phyloP scores from a whole-genome alignment of 2,113 vertebrate species.

The Chionomys nivalis region DNA sequence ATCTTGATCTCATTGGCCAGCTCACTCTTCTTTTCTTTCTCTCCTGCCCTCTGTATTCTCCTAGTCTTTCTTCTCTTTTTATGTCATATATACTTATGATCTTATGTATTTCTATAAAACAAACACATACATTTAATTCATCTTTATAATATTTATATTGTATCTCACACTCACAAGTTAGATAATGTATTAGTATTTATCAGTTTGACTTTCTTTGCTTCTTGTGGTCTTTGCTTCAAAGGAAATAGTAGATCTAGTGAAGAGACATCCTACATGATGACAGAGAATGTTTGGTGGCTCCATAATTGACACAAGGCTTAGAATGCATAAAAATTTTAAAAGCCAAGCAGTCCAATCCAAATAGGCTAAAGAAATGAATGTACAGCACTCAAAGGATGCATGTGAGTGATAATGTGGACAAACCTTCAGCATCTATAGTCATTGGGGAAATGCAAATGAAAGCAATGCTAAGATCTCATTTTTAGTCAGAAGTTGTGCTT shows the following conservation, averaged over 20 bases:
- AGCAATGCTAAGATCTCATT: neutral
- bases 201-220: neutral
- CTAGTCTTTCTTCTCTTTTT: neutral
- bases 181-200: neutral
- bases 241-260: neutral
- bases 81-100: neutral
- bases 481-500: neutral
- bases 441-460: neutral
- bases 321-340: neutral
- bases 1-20: neutral
- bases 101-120: neutral
- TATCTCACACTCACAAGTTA: neutral
- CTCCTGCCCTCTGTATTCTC: neutral
- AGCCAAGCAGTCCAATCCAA: neutral
- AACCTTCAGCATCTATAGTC: neutral
- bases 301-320: neutral
- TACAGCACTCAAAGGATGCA: neutral
- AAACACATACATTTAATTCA: neutral
- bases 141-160: neutral
- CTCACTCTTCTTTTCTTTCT: neutral
- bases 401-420: neutral
- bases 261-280: neutral
- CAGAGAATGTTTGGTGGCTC: neutral
- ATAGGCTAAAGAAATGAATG: neutral
- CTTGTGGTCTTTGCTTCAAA: neutral